phyloP scores from a whole-genome alignment of 2,888 invertebrate genomes.

The Glyphotaelius pellucidus region DNA sequence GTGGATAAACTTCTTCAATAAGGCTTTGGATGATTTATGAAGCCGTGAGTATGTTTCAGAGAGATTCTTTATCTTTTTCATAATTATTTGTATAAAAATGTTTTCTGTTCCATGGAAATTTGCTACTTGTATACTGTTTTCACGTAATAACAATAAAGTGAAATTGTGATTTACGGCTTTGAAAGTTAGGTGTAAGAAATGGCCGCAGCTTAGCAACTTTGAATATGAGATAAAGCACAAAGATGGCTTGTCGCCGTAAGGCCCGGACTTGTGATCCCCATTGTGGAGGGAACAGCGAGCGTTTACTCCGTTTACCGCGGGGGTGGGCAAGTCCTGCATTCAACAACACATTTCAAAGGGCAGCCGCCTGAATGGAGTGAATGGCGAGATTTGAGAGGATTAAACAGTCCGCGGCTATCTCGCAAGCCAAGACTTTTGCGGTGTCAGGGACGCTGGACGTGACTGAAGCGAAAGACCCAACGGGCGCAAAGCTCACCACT shows the following conservation, averaged over 20 bases:
- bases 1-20: neutral
- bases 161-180: conserved; percentile 35
- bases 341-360: conserved; percentile 21
- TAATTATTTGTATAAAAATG: neutral
- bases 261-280: conserved; percentile 23
- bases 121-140: neutral
- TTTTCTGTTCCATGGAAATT: neutral
- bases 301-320: neutral
- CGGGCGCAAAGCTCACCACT: neutral
- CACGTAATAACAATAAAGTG: conserved; percentile 28
- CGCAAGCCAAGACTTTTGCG: neutral
- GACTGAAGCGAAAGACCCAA: neutral
- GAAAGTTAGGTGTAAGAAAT: conserved; percentile 44
- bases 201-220: conserved; percentile 19
- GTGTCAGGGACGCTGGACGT: neutral
- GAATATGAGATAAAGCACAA: conserved; percentile 25
- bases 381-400: conserved; percentile 47
- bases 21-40: neutral
- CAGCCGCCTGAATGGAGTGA: conserved; percentile 38
- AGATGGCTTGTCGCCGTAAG: conserved; percentile 10
- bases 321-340: conserved; percentile 28
- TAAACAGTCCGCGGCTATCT: conserved; percentile 35
- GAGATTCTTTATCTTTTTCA: neutral
- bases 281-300: neutral
- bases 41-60: neutral